Evolutionary conservation across 2,888 invertebrate genomes (phyloP).

Genomic region (Ennomos fuscantarius): DNA sequence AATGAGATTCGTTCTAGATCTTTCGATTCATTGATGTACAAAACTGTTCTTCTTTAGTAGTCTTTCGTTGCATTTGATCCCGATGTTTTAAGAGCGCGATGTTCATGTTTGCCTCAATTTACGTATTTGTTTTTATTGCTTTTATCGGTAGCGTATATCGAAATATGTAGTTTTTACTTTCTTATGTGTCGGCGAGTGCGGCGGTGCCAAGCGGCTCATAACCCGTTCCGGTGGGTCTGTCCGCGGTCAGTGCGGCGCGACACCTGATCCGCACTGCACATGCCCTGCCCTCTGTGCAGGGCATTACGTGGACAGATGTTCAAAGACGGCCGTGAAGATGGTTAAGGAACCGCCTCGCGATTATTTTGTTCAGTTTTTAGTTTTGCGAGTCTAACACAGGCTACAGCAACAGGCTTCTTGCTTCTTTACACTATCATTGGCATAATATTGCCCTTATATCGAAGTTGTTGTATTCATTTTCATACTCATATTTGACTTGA

Average conservation of each 20-base stretch:
- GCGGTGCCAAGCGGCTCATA: slow-evolving; percentile 56
- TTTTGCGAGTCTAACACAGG: background rate
- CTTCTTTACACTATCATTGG: background rate
- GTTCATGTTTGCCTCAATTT: slow-evolving; percentile 45
- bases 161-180: slow-evolving; percentile 66
- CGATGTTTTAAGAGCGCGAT: slow-evolving; percentile 38
- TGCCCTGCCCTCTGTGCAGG: slow-evolving; percentile 55
- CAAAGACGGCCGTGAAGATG: slow-evolving; percentile 54
- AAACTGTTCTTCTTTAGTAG: slow-evolving; percentile 51
- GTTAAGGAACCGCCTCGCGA: slow-evolving; percentile 40
- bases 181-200: slow-evolving; percentile 41
- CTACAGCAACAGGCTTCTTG: slow-evolving; percentile 1
- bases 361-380: background rate
- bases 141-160: slow-evolving; percentile 48
- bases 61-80: slow-evolving; percentile 28
- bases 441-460: background rate
- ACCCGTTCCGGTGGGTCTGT: slow-evolving; percentile 71
- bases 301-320: slow-evolving; percentile 64
- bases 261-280: slow-evolving; percentile 79
- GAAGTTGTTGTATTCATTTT: background rate
- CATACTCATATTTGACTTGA: background rate
- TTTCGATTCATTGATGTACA: slow-evolving; percentile 51
- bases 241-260: slow-evolving; percentile 79
- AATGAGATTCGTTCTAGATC: slow-evolving; percentile 55
- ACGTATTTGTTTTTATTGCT: slow-evolving; percentile 39